Evolutionary conservation across 2,888 invertebrate genomes (phyloP), one percentile per base, ranked within the genome.

Genomic region (Ennomos quercinarius): DNA sequence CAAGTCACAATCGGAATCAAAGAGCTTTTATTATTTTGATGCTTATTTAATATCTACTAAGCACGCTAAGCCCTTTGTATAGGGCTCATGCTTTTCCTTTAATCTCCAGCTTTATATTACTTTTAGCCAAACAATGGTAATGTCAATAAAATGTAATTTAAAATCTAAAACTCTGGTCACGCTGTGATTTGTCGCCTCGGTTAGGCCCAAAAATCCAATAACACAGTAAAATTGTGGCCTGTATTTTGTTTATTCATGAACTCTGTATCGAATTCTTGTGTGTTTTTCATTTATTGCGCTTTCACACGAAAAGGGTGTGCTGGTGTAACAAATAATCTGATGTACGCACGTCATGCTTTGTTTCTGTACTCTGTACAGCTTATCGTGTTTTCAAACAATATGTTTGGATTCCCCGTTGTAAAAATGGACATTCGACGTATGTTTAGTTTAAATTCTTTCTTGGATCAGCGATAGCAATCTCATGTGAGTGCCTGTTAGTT

Each of bases 281-380:
- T 73, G 72, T 70, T 72, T 74, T 74, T 75, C 73, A 77, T 78
- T 80, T 74, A 80, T 76, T 70, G 71, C 74, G 58, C 70, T 71
- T 72, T 67, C 70, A 72, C 79, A 80, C 77, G 80, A 66, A 73
- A 74, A 61, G 72, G 73, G 76, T 68, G 75, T 72, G 72, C 72
- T 76, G 63, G 64, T 70, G 53, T 63, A 72, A 71, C 70, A 70
- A 64, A 64, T 64, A 66, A 73, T 72, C 68, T 67, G 71, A 66
- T 71, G 64, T 68, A 70, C 70, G 63, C 70, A 72, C 69, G 71
- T 66, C 67, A 72, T 61, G 59, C 43, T 62, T 66, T 63, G 55
- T 59, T 55, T 36, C 13, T 44, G 11, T 11, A 27, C 27, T 27
- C 27, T 27, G 27, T 41, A 8, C 38, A 11, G 13, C 10, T 12